A percentile compares a stretch with the other conserved stretches of the same genome.
phyloP scores from a whole-genome alignment of 2,888 invertebrate species.

The Acleris literana region DNA sequence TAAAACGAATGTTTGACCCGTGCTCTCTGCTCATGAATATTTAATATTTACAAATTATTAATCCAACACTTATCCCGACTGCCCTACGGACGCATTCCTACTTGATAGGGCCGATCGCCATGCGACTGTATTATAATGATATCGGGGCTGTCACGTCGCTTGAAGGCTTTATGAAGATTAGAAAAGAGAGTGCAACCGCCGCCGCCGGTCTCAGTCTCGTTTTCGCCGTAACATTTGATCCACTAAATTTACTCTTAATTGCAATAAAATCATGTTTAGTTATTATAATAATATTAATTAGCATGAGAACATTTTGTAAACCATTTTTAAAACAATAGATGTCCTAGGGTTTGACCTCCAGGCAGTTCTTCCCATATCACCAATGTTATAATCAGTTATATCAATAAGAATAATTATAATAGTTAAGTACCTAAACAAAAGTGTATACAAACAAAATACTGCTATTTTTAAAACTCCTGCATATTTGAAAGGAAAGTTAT shows the following conservation, averaged over 20 bases:
- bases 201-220: slow-evolving; percentile 17
- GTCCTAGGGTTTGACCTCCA: too few relatives aligned
- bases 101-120: slow-evolving; percentile 53
- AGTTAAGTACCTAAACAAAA: too few relatives aligned
- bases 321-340: too few relatives aligned
- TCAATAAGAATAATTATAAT: too few relatives aligned
- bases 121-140: slow-evolving; percentile 58
- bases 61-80: slow-evolving; percentile 75
- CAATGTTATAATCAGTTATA: too few relatives aligned
- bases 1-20: slow-evolving; percentile 77
- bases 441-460: too few relatives aligned
- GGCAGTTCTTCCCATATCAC: too few relatives aligned
- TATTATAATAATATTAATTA: too few relatives aligned
- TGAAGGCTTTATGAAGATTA: slow-evolving; percentile 76
- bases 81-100: slow-evolving; percentile 61
- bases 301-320: too few relatives aligned
- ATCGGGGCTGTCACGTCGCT: slow-evolving; percentile 63
- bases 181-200: slow-evolving; percentile 65
- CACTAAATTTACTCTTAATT: neutral
- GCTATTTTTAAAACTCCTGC: too few relatives aligned
- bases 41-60: slow-evolving; percentile 83
- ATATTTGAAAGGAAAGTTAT: too few relatives aligned
- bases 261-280: too few relatives aligned
- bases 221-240: slow-evolving; percentile 43
- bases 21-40: slow-evolving; percentile 79